Evolutionary conservation across 1,140 invertebrate species (phyloP), one percentile per base, ranked within the genome.

Genomic region (Muscidifurax raptorellus): DNA sequence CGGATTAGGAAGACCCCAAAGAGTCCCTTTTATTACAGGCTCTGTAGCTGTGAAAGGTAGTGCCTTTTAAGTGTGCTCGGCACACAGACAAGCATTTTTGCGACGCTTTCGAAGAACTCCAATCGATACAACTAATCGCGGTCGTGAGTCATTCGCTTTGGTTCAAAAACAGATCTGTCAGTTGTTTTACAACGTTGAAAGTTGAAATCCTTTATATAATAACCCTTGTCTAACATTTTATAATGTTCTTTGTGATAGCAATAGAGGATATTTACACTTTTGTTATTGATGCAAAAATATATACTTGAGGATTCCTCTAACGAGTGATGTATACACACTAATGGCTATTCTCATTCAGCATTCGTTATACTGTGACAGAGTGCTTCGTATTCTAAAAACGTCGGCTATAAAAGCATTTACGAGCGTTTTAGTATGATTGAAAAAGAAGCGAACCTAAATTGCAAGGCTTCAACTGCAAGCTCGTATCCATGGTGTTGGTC

Each of bases 1-100:
- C 79, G 40, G 79, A 80, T 80, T 80, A 71, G 67, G 30, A 80
- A 80, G 66, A 71, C 40, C 40, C 52, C 27, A 30, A 80, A 69
- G 22, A 32, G 32, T 71, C 66, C 5, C 6, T 4, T 67, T 66
- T 67, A 36, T 27, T n/a, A 36, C 59, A 28, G 18, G 18, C 64
- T 25, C n/a, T 44, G n/a, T n/a, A n/a, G n/a, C n/a, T n/a, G 64
- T 40, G 67, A 15, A 6, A 40, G 36, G 7, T 18, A 32, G 12
- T 69, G 30, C 13, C 30, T 67, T 28, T 44, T 80, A 40, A 30
- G 22, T 69, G 32, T 67, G 22, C 40, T n/a, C 64, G 47, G 13
- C 52, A 32, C 30, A 22, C 3, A 22, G 47, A 30, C 47, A 71
- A 47, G n/a, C n/a, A n/a, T n/a, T n/a, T n/a, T n/a, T n/a, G n/a